Base-by-base conservation (phyloP, 2,888 invertebrate genomes). In the Ametastegia equiseti region DNA sequence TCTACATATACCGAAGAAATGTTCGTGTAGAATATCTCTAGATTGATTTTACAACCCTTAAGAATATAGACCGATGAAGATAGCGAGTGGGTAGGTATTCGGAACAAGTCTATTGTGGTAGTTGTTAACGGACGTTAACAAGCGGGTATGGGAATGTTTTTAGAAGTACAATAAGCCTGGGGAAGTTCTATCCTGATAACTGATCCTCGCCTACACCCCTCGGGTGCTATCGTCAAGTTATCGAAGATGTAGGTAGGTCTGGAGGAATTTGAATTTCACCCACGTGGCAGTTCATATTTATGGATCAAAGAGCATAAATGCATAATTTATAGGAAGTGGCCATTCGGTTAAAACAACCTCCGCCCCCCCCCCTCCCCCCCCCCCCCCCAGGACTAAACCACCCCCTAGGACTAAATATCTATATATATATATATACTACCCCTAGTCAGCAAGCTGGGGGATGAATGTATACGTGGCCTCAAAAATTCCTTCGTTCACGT, bases 301-400 rank as follows among this genome's bases (percentile, higher is more conserved):
- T 78, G 60, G 60, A 78, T 78, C 60, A 42, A 78, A 78, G 27
- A 42, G 60, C 45, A 78, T 63, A 63, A 60, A 78, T 78, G 78
- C 78, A 78, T 78, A 78, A 78, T 78, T 78, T 78, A 78, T 78
- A 60, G 78, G 78, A 78, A 63, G 78, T 63, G 57, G 60, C 78
- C 60, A 63, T 60, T 78, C 60, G 78, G 78, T 42, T 78, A 63
- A 78, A 78, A 78, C 78, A 78, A 78, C 78, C 60, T 54, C 27
- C 75, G 50, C 54, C 30, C n/a, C n/a, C n/a, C n/a, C n/a, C n/a
- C 78, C 60, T 54, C 27, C 75, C 33, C 54, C 30, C n/a, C n/a
- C n/a, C n/a, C n/a, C n/a, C n/a, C n/a, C 36, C n/a, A 67, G 71
- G 71, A 45, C 27, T 13, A 23, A 23, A 47, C 15, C 71, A n/a